Conservation (phyloP, 2,113 vertebrate species). For the Aplodontia rufa region DNA sequence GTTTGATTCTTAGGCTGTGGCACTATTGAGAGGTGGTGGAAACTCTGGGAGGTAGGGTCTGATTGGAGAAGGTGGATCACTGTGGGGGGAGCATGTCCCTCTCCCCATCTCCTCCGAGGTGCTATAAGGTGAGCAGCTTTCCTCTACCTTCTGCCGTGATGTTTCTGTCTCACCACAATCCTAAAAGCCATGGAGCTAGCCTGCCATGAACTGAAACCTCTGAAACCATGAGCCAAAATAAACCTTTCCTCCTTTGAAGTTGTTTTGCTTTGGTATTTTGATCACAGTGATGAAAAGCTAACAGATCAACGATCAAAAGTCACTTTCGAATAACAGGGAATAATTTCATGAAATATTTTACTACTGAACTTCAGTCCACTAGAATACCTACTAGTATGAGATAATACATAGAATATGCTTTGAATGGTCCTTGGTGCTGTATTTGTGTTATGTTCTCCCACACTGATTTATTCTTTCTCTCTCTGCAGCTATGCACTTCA, state of each 20-base stretch:
- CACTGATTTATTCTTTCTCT: background rate
- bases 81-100: background rate
- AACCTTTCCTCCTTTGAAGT: background rate
- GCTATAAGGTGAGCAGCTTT: background rate
- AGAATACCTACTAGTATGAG: background rate
- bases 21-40: background rate
- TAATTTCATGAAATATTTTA: conserved; percentile 15
- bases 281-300: background rate
- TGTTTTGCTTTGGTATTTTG: background rate
- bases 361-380: background rate
- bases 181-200: background rate
- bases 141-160: background rate
- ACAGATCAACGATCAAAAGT: background rate
- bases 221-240: background rate
- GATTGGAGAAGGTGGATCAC: background rate
- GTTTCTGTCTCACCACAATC: background rate
- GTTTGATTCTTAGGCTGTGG: background rate
- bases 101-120: background rate
- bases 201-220: background rate
- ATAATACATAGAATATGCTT: background rate
- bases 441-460: background rate
- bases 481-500: background rate
- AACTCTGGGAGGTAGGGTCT: background rate
- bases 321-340: background rate
- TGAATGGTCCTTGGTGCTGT: background rate